Conservation (phyloP, 2,113 vertebrate genomes). For the Dissostichus mawsoni region DNA sequence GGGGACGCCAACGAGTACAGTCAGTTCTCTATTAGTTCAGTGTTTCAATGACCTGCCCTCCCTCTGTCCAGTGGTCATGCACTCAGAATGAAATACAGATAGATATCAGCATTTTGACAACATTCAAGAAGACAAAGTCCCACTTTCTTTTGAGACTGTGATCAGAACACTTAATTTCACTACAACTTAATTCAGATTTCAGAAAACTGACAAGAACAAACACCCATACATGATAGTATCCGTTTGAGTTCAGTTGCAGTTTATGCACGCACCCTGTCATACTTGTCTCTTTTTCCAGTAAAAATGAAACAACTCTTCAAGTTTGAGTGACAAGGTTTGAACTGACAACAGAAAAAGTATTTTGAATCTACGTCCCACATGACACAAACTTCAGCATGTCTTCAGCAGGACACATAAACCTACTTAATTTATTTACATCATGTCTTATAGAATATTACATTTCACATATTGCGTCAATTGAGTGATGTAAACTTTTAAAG, state of each 20-base stretch:
- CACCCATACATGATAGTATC: neutral
- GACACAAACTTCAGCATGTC: neutral
- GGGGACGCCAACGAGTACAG: conserved; percentile 46
- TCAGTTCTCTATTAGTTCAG: conserved; percentile 13
- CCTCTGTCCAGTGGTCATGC: conserved; percentile 45
- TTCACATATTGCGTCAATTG: conserved; percentile 31
- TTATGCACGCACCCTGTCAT: neutral
- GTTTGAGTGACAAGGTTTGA: conserved; percentile 3
- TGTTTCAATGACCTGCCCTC: conserved; percentile 67
- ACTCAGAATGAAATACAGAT: conserved; percentile 23
- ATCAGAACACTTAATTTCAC: neutral
- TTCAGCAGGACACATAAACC: conserved; percentile 1
- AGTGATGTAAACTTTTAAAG: conserved; percentile 36
- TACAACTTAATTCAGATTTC: neutral
- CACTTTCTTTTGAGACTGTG: neutral
- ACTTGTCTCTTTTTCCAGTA: conserved; percentile 15
- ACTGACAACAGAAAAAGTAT: neutral
- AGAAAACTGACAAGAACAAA: neutral
- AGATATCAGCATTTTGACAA: conserved; percentile 33
- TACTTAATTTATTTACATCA: conserved; percentile 42
- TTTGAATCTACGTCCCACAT: conserved; percentile 20
- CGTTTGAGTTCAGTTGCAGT: conserved; percentile 18
- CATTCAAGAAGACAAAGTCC: neutral
- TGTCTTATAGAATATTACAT: conserved; percentile 52
- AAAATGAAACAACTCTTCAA: conserved; percentile 26